Percentiles rank a stretch among this genome's conserved stretches.
Evolutionary conservation across 2,888 invertebrate genomes (phyloP).

Genomic region (Meiosimyza decipiens): DNA sequence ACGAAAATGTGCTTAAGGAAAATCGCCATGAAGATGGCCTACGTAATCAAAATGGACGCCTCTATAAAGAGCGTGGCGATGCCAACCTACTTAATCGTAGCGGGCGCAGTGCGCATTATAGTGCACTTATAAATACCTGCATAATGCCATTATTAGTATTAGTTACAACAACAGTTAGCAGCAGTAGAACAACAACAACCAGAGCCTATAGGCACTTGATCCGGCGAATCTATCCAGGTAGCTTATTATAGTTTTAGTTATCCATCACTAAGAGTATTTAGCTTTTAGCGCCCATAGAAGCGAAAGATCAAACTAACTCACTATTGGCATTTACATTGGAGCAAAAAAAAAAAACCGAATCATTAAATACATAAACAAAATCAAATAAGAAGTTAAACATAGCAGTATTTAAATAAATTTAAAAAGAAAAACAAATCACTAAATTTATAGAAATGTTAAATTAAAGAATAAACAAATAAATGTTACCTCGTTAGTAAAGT

Average conservation of each 20-base stretch:
- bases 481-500: slow-evolving; percentile 29
- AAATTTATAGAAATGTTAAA: neutral
- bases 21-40: slow-evolving; percentile 64
- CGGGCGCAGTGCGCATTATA: slow-evolving; percentile 34
- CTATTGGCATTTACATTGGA: too few relatives aligned
- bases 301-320: too few relatives aligned
- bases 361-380: too few relatives aligned
- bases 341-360: too few relatives aligned
- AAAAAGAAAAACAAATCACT: neutral
- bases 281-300: too few relatives aligned
- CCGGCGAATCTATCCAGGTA: neutral
- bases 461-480: slow-evolving; percentile 22
- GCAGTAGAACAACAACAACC: slow-evolving; percentile 13
- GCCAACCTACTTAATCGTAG: slow-evolving; percentile 51
- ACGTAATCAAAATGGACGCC: slow-evolving; percentile 65
- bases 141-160: slow-evolving; percentile 52
- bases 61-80: slow-evolving; percentile 62
- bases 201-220: neutral
- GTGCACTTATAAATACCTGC: slow-evolving; percentile 43
- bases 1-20: slow-evolving; percentile 62
- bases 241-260: slow-evolving; percentile 23
- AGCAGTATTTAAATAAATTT: neutral
- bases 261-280: too few relatives aligned
- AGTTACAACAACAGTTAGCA: slow-evolving; percentile 46
- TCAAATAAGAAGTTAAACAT: too few relatives aligned